Conservation (phyloP, 2,888 invertebrate species). For the Cataglyphis cursor region DNA sequence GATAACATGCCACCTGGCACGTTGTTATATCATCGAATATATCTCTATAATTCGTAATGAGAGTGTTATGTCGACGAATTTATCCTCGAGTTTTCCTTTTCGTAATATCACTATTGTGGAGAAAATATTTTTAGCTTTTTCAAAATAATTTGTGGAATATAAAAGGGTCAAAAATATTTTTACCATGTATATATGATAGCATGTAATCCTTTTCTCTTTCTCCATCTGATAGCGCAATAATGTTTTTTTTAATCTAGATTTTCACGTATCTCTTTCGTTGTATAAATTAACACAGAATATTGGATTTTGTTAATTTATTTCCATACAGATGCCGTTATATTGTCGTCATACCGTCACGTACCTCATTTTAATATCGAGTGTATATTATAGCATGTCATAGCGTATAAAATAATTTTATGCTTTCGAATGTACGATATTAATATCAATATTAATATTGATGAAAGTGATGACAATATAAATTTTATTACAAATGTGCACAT, state of each 20-base stretch:
- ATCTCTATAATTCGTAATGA: slow-evolving; percentile 7
- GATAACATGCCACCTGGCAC: slow-evolving; percentile 63
- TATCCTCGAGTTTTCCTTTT: neutral
- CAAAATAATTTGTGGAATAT: neutral
- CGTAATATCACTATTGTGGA: neutral
- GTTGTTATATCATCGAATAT: slow-evolving; percentile 27
- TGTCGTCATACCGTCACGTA: neutral
- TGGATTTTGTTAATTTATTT: slow-evolving; percentile 15
- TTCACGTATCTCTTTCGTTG: neutral
- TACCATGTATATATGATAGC: neutral
- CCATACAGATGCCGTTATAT: neutral
- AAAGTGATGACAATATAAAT: slow-evolving; percentile 45
- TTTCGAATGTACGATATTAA: neutral
- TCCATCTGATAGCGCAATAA: neutral
- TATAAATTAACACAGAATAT: slow-evolving; percentile 8
- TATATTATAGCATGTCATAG: slow-evolving; percentile 9
- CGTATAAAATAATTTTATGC: slow-evolving; percentile 15
- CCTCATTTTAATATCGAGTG: slow-evolving; percentile 27
- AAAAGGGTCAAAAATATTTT: neutral
- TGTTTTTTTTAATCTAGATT: neutral
- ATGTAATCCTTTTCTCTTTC: neutral
- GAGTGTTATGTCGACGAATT: slow-evolving; percentile 2
- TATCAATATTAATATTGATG: slow-evolving; percentile 29
- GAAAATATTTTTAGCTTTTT: neutral
- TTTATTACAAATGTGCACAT: slow-evolving; percentile 47